phyloP scores from a whole-genome alignment of 2,888 invertebrate genomes.

The Pilophorus perplexus region DNA sequence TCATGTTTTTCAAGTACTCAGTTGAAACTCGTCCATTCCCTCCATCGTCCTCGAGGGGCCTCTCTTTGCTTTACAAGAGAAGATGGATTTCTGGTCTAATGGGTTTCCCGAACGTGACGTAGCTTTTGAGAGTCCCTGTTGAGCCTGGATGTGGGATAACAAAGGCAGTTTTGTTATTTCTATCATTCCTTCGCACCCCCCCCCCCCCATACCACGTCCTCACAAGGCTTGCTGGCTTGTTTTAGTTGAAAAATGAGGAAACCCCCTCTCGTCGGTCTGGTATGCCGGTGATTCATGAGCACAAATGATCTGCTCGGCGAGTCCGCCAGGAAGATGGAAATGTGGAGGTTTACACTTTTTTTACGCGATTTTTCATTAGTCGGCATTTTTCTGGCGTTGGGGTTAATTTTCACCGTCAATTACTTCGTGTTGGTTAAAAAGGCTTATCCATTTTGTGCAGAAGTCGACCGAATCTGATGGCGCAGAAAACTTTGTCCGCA shows the following conservation, averaged over 20 bases:
- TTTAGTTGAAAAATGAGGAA: conserved; percentile 16
- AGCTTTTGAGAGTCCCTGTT: neutral
- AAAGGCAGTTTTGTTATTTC: conserved; percentile 24
- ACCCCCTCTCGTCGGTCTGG: neutral
- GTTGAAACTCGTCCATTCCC: too few species aligned
- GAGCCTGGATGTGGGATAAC: neutral
- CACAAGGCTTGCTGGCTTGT: neutral
- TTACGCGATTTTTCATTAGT: too few species aligned
- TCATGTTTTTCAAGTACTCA: too few species aligned
- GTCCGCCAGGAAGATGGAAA: neutral
- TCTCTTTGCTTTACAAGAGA: conserved; percentile 13
- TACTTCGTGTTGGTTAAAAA: too few species aligned
- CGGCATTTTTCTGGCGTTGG: too few species aligned
- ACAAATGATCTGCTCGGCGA: neutral
- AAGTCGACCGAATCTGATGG: too few species aligned
- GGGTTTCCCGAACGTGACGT: conserved; percentile 29
- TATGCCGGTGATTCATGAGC: neutral
- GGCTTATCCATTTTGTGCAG: too few species aligned
- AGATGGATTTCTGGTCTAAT: conserved; percentile 34
- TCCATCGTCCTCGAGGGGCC: too few species aligned
- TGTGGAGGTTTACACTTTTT: neutral
- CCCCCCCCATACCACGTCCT: too few species aligned
- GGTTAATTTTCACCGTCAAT: too few species aligned
- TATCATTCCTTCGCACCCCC: neutral
- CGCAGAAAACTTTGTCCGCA: too few species aligned